These are phyloP conservation scores for Natator depressus DNA, from an alignment of 2,113 vertebrate genomes.

Conservation along the genomic window DNA sequence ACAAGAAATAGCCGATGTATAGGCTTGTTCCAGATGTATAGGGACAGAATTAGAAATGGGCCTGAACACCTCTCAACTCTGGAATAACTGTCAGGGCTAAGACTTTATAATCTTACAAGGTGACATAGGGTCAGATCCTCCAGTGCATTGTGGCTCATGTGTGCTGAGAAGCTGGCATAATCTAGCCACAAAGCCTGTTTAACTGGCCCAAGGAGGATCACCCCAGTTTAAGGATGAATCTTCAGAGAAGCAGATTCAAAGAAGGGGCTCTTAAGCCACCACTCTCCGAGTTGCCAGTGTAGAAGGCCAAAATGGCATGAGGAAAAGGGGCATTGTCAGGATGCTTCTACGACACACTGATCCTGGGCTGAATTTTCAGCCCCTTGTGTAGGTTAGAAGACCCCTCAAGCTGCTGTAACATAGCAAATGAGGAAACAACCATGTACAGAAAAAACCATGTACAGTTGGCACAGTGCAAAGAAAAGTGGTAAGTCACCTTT, in stretches of 20 bases:
- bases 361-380: neutral
- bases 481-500: rapidly evolving
- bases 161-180: neutral
- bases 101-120: neutral
- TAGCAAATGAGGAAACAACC: neutral
- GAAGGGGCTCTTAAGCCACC: neutral
- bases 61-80: neutral
- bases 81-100: neutral
- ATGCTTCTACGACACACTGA: neutral
- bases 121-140: neutral
- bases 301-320: neutral
- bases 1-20: neutral
- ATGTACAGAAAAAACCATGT: rapidly evolving
- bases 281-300: neutral
- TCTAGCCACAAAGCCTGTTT: neutral
- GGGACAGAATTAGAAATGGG: neutral
- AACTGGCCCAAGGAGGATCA: neutral
- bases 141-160: neutral
- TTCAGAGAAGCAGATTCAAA: neutral
- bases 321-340: neutral
- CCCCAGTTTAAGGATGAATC: rapidly evolving
- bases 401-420: neutral
- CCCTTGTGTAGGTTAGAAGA: neutral
- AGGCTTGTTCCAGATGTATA: neutral
- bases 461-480: neutral